Conservation (phyloP, 2,113 vertebrate species). For the Montifringilla adamsi region DNA sequence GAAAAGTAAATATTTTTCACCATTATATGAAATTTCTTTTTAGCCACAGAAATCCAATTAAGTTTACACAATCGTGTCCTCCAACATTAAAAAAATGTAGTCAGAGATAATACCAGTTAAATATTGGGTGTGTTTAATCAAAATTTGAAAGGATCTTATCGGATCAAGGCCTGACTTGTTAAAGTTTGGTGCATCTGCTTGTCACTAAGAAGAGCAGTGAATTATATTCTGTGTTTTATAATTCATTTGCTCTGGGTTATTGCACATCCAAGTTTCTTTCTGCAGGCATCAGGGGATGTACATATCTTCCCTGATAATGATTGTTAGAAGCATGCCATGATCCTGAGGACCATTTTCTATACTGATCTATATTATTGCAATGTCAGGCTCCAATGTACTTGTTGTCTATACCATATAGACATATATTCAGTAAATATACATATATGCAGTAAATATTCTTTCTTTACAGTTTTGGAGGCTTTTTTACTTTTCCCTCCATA, state of each 20-base stretch:
- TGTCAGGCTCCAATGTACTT: fast-evolving
- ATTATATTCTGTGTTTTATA: not conserved
- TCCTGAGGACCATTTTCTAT: not conserved
- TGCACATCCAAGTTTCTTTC: not conserved
- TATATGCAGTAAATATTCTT: not conserved
- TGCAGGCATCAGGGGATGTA: not conserved
- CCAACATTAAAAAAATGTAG: not conserved
- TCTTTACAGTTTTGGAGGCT: not conserved
- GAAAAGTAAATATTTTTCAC: not conserved
- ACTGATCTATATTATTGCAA: not conserved
- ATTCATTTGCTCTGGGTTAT: not conserved
- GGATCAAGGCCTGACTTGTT: not conserved
- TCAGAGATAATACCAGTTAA: not conserved
- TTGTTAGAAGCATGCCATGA: not conserved
- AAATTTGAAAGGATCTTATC: not conserved
- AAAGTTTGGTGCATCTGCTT: not conserved
- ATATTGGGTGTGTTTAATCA: not conserved
- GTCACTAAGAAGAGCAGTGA: not conserved
- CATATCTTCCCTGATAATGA: not conserved
- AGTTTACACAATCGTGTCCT: not conserved
- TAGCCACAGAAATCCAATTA: not conserved
- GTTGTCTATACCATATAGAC: not conserved
- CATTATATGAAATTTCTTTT: not conserved
- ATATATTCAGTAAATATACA: not conserved
- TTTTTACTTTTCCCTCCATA: not conserved